phyloP scores from a whole-genome alignment of 2,797 vertebrate genomes.

The Knipowitschia caucasica region DNA sequence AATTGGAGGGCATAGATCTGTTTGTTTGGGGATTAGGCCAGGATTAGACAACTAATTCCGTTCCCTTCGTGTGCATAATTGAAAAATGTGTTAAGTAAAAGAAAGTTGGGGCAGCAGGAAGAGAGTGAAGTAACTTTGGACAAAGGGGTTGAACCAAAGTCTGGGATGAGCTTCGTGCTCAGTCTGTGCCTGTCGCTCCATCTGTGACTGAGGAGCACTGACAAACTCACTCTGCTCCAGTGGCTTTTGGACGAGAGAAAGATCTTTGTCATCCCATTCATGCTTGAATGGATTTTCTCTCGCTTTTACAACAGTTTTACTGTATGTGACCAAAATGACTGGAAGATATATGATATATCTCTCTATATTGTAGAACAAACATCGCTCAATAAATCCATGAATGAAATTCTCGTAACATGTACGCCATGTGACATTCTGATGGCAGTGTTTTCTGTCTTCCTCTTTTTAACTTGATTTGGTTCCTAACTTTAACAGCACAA shows the following conservation, averaged over 20 bases:
- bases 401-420: too few species aligned
- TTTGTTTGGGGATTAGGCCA: constrained; percentile 72
- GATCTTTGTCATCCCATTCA: constrained; percentile 27
- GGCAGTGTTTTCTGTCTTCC: too few species aligned
- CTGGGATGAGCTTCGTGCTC: constrained; percentile 34
- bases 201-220: constrained; percentile 28
- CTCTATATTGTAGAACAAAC: too few species aligned
- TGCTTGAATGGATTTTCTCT: constrained; percentile 6
- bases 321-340: constrained; percentile 2
- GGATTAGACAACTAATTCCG: constrained; percentile 70
- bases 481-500: too few species aligned
- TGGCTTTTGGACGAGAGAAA: constrained; percentile 28
- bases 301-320: not conserved
- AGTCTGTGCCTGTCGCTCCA: constrained; percentile 8
- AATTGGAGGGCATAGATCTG: constrained; percentile 67
- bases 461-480: too few species aligned
- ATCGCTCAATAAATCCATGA: constrained; percentile 10
- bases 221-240: constrained; percentile 20
- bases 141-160: constrained; percentile 37
- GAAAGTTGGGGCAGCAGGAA: constrained; percentile 6
- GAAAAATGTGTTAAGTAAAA: constrained; percentile 64
- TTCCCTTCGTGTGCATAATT: constrained; percentile 68
- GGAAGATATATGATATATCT: not conserved
- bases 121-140: constrained; percentile 39
- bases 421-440: too few species aligned